Evolutionary conservation across 30 jellyfish, hydroid and myxozoan species (phyloP).

Genomic region (Aurelia aurita complex sp. Pacific): DNA sequence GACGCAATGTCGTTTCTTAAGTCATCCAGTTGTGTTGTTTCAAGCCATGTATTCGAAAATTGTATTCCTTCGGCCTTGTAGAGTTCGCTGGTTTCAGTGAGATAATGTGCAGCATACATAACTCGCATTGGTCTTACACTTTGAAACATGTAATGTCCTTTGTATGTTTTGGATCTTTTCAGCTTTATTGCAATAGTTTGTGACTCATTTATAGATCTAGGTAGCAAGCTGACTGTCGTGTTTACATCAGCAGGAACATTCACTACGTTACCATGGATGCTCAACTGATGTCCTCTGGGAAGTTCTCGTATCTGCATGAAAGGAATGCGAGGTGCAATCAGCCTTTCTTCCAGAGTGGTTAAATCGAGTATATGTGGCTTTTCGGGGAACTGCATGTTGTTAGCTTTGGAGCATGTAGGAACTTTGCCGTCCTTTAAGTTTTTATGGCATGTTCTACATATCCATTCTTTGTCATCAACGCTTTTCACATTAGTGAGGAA

Average conservation of each 20-base stretch:
- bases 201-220: slow-evolving; percentile 26
- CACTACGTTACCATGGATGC: not conserved
- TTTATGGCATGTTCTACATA: too few species aligned
- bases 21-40: not conserved
- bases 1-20: too few species aligned
- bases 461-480: slow-evolving; percentile 1
- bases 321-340: slow-evolving; percentile 37
- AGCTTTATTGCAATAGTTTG: slow-evolving; percentile 26
- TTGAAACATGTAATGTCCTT: not conserved
- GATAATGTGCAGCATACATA: slow-evolving; percentile 16
- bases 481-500: not conserved
- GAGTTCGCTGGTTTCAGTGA: slow-evolving; percentile 8
- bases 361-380: slow-evolving; percentile 5
- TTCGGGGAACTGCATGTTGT: slow-evolving; percentile 12
- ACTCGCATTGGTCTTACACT: slow-evolving; percentile 15
- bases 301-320: slow-evolving; percentile 44
- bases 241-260: slow-evolving; percentile 66
- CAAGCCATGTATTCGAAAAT: not conserved
- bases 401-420: slow-evolving; percentile 8
- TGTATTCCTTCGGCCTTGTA: slow-evolving; percentile 9
- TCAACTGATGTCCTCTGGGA: slow-evolving; percentile 50
- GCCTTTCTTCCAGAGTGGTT: slow-evolving; percentile 41
- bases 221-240: not conserved
- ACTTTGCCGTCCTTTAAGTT: too few species aligned
- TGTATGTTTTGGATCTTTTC: not conserved